Base-by-base conservation (phyloP, 2,888 invertebrate genomes). In the Nesidiocoris tenuis region DNA sequence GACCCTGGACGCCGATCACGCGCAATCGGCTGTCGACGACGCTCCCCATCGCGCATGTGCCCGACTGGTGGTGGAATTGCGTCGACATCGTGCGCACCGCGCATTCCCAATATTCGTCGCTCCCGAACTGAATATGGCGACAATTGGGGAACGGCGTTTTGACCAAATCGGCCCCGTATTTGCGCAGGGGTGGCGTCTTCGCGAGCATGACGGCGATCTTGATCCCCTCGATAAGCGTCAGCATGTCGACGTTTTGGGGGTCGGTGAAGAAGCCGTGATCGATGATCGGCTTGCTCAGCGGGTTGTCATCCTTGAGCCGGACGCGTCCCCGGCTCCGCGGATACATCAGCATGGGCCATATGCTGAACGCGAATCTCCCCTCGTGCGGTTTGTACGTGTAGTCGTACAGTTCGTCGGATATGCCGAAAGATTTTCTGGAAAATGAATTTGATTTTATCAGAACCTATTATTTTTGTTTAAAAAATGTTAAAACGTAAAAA, bases 41-140 rank as follows among this genome's bases (percentile, higher is more conserved):
- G 0, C 87, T 83, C 0, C 90, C 91, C 90, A 92, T 91, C 83
- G 88, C 89, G 67, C 87, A 87, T 0, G 90, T 91, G 61, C 91
- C 90, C 0, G 88, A 88, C 0, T 90, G 89, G 82, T 92, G 91
- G 82, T 90, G 91, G 22, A 87, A 82, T 0, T 88, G 87, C 0
- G 85, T 83, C 5, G 85, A 85, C 82, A 87, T 84, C 77, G 87
- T 84, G 21, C 85, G 84, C 2, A 87, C 85, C 56, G 87, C 85
- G 81, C 90, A 90, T 78, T 84, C 83, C 87, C 88, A 87, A 81
- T 88, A 90, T 7, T 75, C 77, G 61, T 79, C 79, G 0, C 78
- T 76, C 1, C 80, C 79, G 72, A 80, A 80, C 7, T 59, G 63
- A n/a, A 78, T 56, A 2, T 76, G 57, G 18, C 77, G 84, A 82